These are phyloP conservation scores for Piscicola geometra DNA, from an alignment of 2,888 invertebrate species.

Conservation along the genomic window DNA sequence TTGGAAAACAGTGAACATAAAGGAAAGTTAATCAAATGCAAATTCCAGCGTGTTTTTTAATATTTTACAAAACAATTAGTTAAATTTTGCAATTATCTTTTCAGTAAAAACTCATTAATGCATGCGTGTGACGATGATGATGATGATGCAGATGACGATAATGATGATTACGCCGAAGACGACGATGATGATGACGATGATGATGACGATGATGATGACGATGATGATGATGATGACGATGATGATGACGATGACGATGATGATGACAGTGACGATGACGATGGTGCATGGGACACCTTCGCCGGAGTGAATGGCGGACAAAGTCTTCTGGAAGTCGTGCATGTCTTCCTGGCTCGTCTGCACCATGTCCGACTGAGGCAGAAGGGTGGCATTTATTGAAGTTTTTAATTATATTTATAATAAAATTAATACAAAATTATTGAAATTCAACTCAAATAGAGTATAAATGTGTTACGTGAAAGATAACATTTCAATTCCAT, in stretches of 20 bases:
- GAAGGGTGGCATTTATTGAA: no score
- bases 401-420: background rate
- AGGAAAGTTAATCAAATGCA: no score
- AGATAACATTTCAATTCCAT: background rate
- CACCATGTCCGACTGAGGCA: conserved; percentile 37
- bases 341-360: conserved; percentile 35
- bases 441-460: background rate
- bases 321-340: conserved; percentile 31
- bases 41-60: no score
- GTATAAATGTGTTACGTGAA: background rate
- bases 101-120: no score
- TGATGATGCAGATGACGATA: conserved; percentile 33
- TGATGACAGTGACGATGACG: conserved; percentile 22
- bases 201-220: conserved; percentile 11
- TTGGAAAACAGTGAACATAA: no score
- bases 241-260: conserved; percentile 18
- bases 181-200: background rate
- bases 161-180: conserved; percentile 28
- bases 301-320: conserved; percentile 16
- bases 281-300: background rate
- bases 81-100: no score
- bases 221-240: conserved; percentile 24
- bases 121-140: conserved; percentile 41
- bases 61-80: no score
- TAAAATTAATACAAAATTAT: background rate